Base-by-base conservation (phyloP, 2,888 invertebrate genomes). In the Argyra leucocephala region DNA sequence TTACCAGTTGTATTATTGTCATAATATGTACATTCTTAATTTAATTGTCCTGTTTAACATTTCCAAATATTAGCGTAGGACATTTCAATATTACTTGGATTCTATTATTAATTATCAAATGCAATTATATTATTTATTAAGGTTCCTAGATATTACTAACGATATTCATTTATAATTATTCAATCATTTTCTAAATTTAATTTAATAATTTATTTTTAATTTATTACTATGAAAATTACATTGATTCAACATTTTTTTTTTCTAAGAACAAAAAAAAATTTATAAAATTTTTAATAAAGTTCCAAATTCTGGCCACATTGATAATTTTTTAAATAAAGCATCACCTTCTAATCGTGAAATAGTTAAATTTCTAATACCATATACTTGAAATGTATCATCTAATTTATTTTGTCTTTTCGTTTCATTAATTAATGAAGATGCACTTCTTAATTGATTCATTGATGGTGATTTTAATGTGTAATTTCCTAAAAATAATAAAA, bases 401-500 rank as follows among this genome's bases (percentile, higher is more conserved):
- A 78, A 66, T 66, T 72, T 74, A 2, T 66, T 67, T 2, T 74
- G 72, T 48, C 73, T 70, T 57, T 70, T 65, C 6, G 75, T 75
- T 63, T 76, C 76, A 24, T 69, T 66, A n/a, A 77, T 72, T 61
- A 78, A 66, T 5, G 76, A 74, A 15, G 71, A 67, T 1, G 71
- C 70, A 36, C 67, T 67, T 24, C 65, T 63, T 57, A 69, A 66
- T 64, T 77, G 75, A 1, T 71, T 67, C 0, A 22, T 24, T 36
- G 69, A 69, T 10, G 76, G 76, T 26, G 70, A 18, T 2, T 21
- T 21, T 5, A 61, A 57, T 6, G 72, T 73, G 57, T 74, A 78
- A 67, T 77, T 73, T 1, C 78, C 78, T 71, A 68, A 67, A 66
- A 63, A 62, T 26, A 61, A 62, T 31, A 60, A 9, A 57, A 61